Evolutionary conservation across 2,797 vertebrate genomes (phyloP), one percentile per base, ranked within the genome.

Genomic region (Pangasius sanitwongsei): DNA sequence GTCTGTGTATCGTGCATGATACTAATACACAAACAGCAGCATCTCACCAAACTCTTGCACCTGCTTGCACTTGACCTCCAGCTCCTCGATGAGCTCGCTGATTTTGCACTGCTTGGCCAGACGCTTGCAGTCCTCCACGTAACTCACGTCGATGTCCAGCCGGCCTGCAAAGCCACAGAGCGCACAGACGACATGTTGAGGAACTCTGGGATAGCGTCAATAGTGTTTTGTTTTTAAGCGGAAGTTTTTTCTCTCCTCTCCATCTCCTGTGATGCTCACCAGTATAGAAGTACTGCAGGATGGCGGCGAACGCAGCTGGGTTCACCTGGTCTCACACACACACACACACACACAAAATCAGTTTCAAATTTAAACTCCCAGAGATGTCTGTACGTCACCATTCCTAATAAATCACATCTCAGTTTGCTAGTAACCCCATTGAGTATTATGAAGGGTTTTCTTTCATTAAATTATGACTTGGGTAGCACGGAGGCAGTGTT

Each of bases 31-130:
- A 44, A 50, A 18, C 59, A 61, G 41, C 41, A 37, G 63, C 75
- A 1, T 28, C 97, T 95, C 96, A 98, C 98, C 97, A 89, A 98
- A 99, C 91, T 98, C 97, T 89, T 98, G 98, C 83, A 99, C 96
- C 92, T 98, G 97, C 95, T 98, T 98, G 87, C 97, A 98, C 93
- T 98, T 98, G 91, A 95, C 97, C 93, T 99, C 97, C 93, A 99
- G 96, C 92, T 98, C 97, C 2, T 97, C 95, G 0, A 99, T 98
- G 87, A 99, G 97, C 90, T 97, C 96, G 63, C 96, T 93, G 92
- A 99, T 97, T 90, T 97, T 97, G 92, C 98, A 99, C 95, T 99
- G 99, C 92, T 98, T 99, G 89, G 98, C 98, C 83, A 99, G 94
- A 83, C 98, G 96, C 91, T 97, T 97, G 90, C 97, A 98, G 89